Conservation (phyloP, 2,797 vertebrate genomes). For the Halcyon leucocephala region DNA sequence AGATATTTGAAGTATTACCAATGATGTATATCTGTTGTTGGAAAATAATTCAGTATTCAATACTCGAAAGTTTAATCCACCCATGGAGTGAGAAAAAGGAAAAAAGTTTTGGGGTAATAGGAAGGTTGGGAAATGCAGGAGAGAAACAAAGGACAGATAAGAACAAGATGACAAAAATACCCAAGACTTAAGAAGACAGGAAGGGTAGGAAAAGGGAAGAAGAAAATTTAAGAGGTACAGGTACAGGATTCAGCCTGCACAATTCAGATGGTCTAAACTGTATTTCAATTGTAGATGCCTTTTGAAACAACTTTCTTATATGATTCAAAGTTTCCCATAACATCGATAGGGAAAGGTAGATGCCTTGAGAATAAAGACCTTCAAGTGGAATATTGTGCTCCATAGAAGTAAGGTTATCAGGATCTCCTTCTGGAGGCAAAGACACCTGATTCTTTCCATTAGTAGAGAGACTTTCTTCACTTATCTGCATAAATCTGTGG, state of each 20-base stretch:
- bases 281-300: not conserved
- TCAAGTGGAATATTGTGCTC: not conserved
- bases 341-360: not conserved
- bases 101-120: not conserved
- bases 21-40: not conserved
- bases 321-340: not conserved
- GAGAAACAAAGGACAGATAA: not conserved
- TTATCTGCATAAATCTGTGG: not conserved
- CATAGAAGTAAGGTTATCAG: not conserved
- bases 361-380: not conserved
- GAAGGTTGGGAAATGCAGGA: not conserved
- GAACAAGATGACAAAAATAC: not conserved
- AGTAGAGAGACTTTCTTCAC: not conserved
- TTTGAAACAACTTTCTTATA: not conserved
- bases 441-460: not conserved
- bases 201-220: not conserved
- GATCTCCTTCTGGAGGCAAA: not conserved
- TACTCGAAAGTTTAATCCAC: not conserved
- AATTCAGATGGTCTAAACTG: not conserved
- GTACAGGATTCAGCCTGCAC: not conserved
- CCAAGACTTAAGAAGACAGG: not conserved
- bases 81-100: not conserved
- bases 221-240: not conserved
- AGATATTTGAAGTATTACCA: not conserved
- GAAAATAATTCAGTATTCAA: not conserved